Evolutionary conservation across 1,140 invertebrate genomes (phyloP).

Genomic region (Drosophila albomicans): DNA sequence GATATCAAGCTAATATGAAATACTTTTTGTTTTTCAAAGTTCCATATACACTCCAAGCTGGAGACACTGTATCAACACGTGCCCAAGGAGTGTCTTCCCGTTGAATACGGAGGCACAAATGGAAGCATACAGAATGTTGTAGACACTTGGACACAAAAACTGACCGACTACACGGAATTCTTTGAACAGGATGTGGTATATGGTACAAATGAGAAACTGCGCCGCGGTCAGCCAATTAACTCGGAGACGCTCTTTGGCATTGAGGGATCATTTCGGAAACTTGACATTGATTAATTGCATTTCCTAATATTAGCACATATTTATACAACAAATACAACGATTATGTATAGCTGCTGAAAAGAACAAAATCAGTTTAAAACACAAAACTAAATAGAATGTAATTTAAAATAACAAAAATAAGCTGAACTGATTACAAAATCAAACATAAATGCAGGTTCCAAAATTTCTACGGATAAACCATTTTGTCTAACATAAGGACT

Average conservation of each 20-base stretch:
- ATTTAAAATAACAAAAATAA: slow-evolving; percentile 16
- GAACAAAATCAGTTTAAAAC: slow-evolving; percentile 34
- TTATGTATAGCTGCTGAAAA: slow-evolving; percentile 44
- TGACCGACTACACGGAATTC: slow-evolving; percentile 85
- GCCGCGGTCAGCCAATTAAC: slow-evolving; percentile 87
- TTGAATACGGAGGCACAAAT: slow-evolving; percentile 87
- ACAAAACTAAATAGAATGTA: slow-evolving; percentile 36
- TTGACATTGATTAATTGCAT: slow-evolving; percentile 84
- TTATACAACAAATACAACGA: slow-evolving; percentile 32
- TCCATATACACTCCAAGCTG: slow-evolving; percentile 86
- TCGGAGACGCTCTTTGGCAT: slow-evolving; percentile 87
- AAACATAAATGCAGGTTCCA: slow-evolving; percentile 14
- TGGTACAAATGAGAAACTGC: slow-evolving; percentile 86
- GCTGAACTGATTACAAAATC: slow-evolving; percentile 1
- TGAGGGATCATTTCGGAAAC: slow-evolving; percentile 88
- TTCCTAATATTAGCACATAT: slow-evolving; percentile 30
- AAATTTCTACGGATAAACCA: not conserved
- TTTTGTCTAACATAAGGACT: not conserved
- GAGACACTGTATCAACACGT: slow-evolving; percentile 86
- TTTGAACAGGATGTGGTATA: slow-evolving; percentile 86
- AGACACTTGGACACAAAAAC: slow-evolving; percentile 87
- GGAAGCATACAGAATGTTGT: slow-evolving; percentile 84
- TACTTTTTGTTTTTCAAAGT: slow-evolving; percentile 31
- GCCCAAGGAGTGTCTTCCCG: slow-evolving; percentile 86
- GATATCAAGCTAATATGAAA: not conserved